Evolutionary conservation across 2,888 invertebrate species (phyloP).

Genomic region (Fissipunctia ypsillon): DNA sequence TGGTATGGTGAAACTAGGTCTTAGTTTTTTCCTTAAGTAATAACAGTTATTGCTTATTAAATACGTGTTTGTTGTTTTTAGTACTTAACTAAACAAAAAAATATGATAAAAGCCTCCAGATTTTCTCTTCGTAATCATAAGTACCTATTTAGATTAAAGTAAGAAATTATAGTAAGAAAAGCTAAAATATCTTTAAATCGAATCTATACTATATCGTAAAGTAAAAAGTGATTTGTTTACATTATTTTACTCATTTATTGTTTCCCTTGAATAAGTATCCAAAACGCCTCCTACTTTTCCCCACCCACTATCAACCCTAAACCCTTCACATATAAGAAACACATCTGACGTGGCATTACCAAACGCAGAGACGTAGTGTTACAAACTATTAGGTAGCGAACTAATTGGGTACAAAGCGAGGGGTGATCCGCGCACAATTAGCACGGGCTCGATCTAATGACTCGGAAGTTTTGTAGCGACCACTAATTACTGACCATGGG

Average conservation of each 20-base stretch:
- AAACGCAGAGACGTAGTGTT: conserved; percentile 53
- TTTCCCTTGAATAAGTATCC: background rate
- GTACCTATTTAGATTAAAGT: no score
- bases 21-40: no score
- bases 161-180: no score
- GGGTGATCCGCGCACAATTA: conserved; percentile 81
- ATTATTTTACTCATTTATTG: background rate
- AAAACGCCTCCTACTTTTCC: background rate
- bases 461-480: conserved; percentile 80
- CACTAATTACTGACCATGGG: conserved; percentile 77
- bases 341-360: conserved; percentile 53
- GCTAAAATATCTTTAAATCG: no score
- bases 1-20: no score
- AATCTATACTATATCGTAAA: no score
- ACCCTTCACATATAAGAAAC: conserved; percentile 50
- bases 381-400: conserved; percentile 63
- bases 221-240: background rate
- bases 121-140: no score
- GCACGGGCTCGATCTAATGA: conserved; percentile 79
- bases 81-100: no score
- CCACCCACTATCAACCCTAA: conserved; percentile 30
- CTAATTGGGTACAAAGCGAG: conserved; percentile 83
- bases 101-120: no score
- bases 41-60: no score
- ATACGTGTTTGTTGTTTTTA: no score